These are phyloP conservation scores for Apogon talboti DNA, from an alignment of 2,797 vertebrate genomes.

Conservation along the genomic window DNA sequence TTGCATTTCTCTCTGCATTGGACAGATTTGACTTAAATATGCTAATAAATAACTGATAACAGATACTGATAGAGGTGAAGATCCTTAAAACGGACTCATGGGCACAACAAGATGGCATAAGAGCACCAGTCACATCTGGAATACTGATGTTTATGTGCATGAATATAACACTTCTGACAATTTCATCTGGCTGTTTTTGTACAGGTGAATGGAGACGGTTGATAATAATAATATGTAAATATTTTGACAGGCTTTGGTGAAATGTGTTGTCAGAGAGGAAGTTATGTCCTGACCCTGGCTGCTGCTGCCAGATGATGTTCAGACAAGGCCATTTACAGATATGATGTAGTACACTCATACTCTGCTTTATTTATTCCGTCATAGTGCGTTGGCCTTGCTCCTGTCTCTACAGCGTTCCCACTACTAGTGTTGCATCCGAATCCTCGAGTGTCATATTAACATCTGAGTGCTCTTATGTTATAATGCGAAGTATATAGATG, in stretches of 20 bases:
- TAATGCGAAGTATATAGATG: not conserved
- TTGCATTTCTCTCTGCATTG: too few relatives aligned
- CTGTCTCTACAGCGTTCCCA: not conserved
- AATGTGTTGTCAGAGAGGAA: slow-evolving; percentile 23
- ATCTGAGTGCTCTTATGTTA: not conserved
- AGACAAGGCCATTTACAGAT: slow-evolving; percentile 4
- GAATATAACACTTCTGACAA: too few relatives aligned
- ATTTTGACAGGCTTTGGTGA: not conserved
- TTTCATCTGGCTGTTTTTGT: too few relatives aligned
- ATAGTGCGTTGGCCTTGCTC: not conserved
- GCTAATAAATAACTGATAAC: too few relatives aligned
- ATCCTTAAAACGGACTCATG: too few relatives aligned
- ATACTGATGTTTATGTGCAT: too few relatives aligned
- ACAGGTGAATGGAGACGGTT: too few relatives aligned
- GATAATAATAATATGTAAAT: too few relatives aligned
- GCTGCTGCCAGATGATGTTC: slow-evolving; percentile 17
- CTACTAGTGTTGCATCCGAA: not conserved
- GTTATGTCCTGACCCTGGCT: slow-evolving; percentile 25
- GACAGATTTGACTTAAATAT: too few relatives aligned
- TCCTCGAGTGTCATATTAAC: not conserved
- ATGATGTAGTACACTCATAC: slow-evolving; percentile 20
- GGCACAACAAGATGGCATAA: too few relatives aligned
- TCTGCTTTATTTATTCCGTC: slow-evolving; percentile 24
- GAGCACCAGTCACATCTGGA: too few relatives aligned
- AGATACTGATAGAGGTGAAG: too few relatives aligned